Evolutionary conservation across 2,113 vertebrate genomes (phyloP).

Genomic region (Columba livia): DNA sequence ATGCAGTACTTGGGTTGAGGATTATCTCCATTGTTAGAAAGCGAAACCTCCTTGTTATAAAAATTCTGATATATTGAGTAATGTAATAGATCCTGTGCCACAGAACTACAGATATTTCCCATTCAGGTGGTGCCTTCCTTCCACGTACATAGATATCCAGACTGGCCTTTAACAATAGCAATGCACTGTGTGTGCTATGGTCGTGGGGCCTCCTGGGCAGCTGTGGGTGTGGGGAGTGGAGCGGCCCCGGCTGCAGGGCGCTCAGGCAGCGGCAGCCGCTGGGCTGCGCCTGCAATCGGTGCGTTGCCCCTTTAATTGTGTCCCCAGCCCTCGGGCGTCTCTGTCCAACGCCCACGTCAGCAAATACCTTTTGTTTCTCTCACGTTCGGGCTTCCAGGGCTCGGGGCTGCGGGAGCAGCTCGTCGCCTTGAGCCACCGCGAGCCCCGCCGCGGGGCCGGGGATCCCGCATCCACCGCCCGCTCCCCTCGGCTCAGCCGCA

Average conservation of each 20-base stretch:
- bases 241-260: not conserved
- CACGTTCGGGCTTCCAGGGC: conserved; percentile 86
- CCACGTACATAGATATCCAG: not conserved
- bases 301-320: conserved; percentile 94
- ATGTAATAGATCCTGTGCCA: fast-evolving
- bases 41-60: not conserved
- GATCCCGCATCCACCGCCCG: not conserved
- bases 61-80: not conserved
- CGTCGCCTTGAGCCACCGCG: not conserved
- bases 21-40: not conserved
- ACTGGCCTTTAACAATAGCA: not conserved
- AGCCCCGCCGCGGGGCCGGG: conserved; percentile 20
- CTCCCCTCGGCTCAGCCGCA: not conserved
- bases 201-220: not conserved
- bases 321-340: conserved; percentile 94
- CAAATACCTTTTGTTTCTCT: conserved; percentile 86
- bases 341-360: conserved; percentile 96
- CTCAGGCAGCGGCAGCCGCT: not conserved
- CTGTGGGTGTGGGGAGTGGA: not conserved
- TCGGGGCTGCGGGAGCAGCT: conserved; percentile 75
- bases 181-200: not conserved
- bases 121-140: not conserved
- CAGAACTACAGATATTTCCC: not conserved
- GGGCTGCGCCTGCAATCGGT: conserved; percentile 61
- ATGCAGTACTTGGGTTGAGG: not conserved